phyloP scores from a whole-genome alignment of 64 coral and sea anemone genomes.

The Montipora capricornis region DNA sequence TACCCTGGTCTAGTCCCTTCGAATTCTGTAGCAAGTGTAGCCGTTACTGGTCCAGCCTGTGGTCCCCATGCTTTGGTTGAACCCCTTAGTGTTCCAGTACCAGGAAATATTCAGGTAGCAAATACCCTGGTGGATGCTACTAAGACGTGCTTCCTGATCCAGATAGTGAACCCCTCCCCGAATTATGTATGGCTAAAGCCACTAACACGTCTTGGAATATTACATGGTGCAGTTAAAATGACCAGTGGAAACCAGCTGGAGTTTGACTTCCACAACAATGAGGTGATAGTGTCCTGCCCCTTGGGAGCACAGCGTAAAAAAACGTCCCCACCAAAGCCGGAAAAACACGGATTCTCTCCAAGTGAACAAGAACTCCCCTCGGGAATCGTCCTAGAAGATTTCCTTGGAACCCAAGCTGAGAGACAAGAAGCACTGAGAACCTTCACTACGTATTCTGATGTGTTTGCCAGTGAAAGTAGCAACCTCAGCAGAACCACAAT shows the following conservation, averaged over 20 bases:
- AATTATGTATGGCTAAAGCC: conserved; percentile 69
- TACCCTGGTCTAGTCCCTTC: conserved; percentile 28
- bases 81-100: conserved; percentile 43
- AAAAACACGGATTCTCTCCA: no score
- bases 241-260: conserved; percentile 15
- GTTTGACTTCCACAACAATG: conserved; percentile 23
- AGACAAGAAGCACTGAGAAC: conserved; percentile 35
- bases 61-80: conserved; percentile 38
- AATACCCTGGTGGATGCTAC: conserved; percentile 62
- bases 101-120: conserved; percentile 50
- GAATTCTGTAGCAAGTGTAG: conserved; percentile 1
- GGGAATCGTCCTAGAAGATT: neutral
- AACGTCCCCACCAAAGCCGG: neutral
- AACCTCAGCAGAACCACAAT: conserved; percentile 56
- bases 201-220: conserved; percentile 41
- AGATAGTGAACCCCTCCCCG: conserved; percentile 27
- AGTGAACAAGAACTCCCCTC: no score
- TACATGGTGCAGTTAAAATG: conserved; percentile 6
- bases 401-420: conserved; percentile 40
- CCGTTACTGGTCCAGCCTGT: conserved; percentile 49
- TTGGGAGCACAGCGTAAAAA: neutral
- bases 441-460: conserved; percentile 21
- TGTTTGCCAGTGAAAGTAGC: conserved; percentile 27
- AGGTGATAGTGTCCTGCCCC: conserved; percentile 32
- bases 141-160: conserved; percentile 40